Conservation (phyloP, 2,113 vertebrate species). For the Solea solea region DNA sequence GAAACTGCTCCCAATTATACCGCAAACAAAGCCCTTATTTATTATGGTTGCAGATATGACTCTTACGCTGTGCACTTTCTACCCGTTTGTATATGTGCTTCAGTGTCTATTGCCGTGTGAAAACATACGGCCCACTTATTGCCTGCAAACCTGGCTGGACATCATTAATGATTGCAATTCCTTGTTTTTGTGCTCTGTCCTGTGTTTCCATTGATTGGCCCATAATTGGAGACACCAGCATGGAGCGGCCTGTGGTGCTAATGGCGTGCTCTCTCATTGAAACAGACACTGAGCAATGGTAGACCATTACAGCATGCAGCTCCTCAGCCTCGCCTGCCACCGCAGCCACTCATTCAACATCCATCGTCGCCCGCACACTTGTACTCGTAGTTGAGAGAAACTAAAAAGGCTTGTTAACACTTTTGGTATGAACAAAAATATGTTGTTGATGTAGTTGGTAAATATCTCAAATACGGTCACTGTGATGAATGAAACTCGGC, state of each 20-base stretch:
- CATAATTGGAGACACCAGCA: constrained; percentile 63
- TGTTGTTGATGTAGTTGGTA: constrained; percentile 14
- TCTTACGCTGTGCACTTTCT: background rate
- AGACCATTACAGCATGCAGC: constrained; percentile 59
- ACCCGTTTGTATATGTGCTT: background rate
- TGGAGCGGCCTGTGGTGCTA: constrained; percentile 60
- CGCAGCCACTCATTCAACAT: constrained; percentile 38
- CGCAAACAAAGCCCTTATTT: constrained; percentile 18
- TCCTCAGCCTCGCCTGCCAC: constrained; percentile 52
- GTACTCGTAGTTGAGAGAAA: constrained; percentile 42
- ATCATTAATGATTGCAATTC: constrained; percentile 47
- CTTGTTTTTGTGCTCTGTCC: constrained; percentile 56
- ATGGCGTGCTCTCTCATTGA: constrained; percentile 64
- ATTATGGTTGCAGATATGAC: constrained; percentile 2
- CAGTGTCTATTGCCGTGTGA: constrained; percentile 19
- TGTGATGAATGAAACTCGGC: constrained; percentile 16
- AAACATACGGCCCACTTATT: constrained; percentile 26
- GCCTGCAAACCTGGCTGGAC: constrained; percentile 17
- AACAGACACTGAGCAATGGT: constrained; percentile 62
- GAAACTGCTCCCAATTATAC: constrained; percentile 16
- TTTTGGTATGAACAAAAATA: constrained; percentile 26
- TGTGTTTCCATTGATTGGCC: constrained; percentile 59
- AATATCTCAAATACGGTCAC: constrained; percentile 28
- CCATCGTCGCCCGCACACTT: constrained; percentile 42
- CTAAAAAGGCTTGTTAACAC: constrained; percentile 44